phyloP scores from a whole-genome alignment of 2,888 invertebrate species.

The Sclerodermus sp. region DNA sequence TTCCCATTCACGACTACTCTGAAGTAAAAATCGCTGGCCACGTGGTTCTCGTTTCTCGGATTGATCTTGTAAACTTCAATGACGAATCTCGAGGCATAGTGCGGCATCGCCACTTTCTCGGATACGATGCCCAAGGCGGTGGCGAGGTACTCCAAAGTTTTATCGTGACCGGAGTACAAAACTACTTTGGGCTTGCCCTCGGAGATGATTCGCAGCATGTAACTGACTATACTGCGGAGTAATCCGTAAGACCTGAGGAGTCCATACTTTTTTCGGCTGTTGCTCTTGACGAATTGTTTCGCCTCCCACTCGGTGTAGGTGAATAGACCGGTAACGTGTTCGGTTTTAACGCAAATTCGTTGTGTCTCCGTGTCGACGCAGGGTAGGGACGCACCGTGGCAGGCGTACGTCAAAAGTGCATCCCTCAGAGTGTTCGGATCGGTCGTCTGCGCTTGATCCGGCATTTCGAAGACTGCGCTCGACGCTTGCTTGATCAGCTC shows the following conservation, averaged over 20 bases:
- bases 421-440: conserved; percentile 78
- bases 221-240: conserved; percentile 77
- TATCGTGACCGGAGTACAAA: conserved; percentile 89
- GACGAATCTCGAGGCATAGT: conserved; percentile 84
- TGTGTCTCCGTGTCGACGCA: conserved; percentile 63
- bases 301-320: conserved; percentile 82
- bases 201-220: conserved; percentile 80
- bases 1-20: conserved; percentile 83
- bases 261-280: conserved; percentile 60
- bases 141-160: conserved; percentile 82
- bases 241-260: conserved; percentile 80
- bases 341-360: conserved; percentile 66
- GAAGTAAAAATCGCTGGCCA: conserved; percentile 76
- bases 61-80: conserved; percentile 84
- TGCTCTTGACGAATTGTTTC: conserved; percentile 65
- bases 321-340: conserved; percentile 78
- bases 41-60: conserved; percentile 61
- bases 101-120: conserved; percentile 67
- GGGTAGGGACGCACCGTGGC: conserved; percentile 80
- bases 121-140: conserved; percentile 75
- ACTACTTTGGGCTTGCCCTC: conserved; percentile 75
- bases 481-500: conserved; percentile 70
- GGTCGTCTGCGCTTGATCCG: conserved; percentile 63
- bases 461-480: conserved; percentile 68
- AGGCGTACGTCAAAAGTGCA: conserved; percentile 80